phyloP scores from a whole-genome alignment of 1,140 invertebrate genomes.

The Gryllus bimaculatus region DNA sequence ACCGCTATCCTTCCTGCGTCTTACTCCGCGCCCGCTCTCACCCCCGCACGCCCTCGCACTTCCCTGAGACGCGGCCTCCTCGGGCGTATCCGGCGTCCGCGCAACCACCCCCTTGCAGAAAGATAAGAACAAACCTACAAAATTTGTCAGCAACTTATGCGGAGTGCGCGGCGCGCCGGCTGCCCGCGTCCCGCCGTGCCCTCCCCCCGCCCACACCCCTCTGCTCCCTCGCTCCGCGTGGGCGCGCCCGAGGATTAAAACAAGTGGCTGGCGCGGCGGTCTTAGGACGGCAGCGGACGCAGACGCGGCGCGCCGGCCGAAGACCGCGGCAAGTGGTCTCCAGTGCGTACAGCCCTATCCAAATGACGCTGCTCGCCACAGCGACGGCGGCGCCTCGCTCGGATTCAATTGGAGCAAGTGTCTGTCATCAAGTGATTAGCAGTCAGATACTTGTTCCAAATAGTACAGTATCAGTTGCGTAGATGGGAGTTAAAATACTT shows the following conservation, averaged over 20 bases:
- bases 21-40: neutral
- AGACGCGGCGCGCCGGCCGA: neutral
- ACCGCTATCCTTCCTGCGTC: no score
- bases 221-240: neutral
- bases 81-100: neutral
- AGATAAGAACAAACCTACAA: constrained; percentile 1
- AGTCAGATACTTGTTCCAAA: no score
- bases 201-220: neutral
- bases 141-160: neutral
- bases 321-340: neutral
- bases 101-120: neutral
- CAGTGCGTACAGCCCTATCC: neutral
- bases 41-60: no score
- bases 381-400: no score
- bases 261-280: neutral
- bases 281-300: neutral
- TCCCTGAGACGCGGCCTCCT: neutral
- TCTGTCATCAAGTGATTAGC: no score
- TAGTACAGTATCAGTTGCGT: no score
- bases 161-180: neutral
- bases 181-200: neutral
- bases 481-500: no score
- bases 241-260: neutral
- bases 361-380: neutral
- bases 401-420: no score